Evolutionary conservation across 2,797 vertebrate species (phyloP).

Genomic region (Rhynchotus rufescens): DNA sequence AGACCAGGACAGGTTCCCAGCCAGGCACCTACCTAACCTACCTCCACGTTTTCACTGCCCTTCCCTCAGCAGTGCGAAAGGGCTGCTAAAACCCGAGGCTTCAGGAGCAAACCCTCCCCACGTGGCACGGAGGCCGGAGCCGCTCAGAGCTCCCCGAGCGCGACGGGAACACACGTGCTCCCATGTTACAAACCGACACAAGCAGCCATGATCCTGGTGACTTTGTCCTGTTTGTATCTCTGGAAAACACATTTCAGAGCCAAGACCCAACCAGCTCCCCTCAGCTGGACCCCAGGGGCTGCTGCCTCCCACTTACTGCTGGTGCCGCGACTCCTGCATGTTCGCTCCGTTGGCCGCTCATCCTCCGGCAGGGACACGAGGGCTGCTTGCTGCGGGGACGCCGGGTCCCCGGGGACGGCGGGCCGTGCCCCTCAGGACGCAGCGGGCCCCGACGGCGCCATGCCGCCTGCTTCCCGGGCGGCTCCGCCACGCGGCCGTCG

Average conservation of each 20-base stretch:
- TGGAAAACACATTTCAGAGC: neutral
- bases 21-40: neutral
- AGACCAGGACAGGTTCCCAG: neutral
- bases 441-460: neutral
- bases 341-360: slow-evolving; percentile 18
- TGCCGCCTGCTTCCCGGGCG: neutral
- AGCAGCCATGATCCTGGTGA: neutral
- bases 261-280: neutral
- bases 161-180: fast-evolving
- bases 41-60: neutral
- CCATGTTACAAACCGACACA: fast-evolving
- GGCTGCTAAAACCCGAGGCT: neutral
- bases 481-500: neutral
- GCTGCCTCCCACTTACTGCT: slow-evolving; percentile 47
- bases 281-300: neutral
- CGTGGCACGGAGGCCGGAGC: fast-evolving
- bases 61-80: neutral
- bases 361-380: neutral
- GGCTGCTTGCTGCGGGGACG: neutral
- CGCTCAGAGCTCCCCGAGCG: neutral
- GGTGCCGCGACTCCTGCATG: slow-evolving; percentile 38
- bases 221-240: neutral
- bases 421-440: neutral
- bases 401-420: neutral
- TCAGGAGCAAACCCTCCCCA: fast-evolving